Conservation (phyloP, 2,797 vertebrate species). For the Ciconia nigra region DNA sequence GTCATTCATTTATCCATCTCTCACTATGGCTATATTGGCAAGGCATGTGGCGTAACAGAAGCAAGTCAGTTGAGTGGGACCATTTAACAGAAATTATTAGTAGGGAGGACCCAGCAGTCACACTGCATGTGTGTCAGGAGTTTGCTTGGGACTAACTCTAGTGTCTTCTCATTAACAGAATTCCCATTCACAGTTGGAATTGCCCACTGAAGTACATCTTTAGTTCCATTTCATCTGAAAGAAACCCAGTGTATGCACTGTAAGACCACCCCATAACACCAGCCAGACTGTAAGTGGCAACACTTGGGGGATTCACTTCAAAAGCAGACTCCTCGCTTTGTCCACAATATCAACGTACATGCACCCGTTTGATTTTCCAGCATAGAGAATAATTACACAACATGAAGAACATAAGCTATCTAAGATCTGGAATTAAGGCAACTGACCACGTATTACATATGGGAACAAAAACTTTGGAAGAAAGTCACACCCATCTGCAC, state of each 20-base stretch:
- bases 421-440: not conserved
- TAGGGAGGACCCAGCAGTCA: not conserved
- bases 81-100: accelerated
- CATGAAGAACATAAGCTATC: not conserved
- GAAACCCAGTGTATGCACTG: not conserved
- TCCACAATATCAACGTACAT: not conserved
- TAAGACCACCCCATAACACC: not conserved
- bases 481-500: not conserved
- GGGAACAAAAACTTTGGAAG: not conserved
- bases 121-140: not conserved
- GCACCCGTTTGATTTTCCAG: not conserved
- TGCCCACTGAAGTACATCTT: not conserved
- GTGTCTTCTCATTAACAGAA: not conserved
- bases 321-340: not conserved
- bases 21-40: accelerated
- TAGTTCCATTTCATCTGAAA: not conserved
- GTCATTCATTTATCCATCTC: not conserved
- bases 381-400: not conserved
- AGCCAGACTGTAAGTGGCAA: not conserved
- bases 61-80: not conserved
- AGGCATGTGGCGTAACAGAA: not conserved
- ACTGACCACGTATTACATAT: not conserved
- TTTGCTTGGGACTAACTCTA: not conserved
- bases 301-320: not conserved
- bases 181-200: not conserved